Conservation (phyloP, 2,797 vertebrate species). For the Platalea minor region DNA sequence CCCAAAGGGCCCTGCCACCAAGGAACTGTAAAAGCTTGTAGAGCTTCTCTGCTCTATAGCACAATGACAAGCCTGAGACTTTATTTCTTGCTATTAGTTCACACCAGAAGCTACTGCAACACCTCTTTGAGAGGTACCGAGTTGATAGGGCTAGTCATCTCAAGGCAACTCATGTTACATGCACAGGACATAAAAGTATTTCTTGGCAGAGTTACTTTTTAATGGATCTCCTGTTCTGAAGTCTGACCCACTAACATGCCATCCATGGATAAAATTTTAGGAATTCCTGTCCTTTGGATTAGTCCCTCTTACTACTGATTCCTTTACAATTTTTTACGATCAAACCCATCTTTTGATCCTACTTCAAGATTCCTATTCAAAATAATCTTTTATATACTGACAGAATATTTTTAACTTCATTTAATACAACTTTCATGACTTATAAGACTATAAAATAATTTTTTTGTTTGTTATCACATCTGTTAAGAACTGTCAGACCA, state of each 20-base stretch:
- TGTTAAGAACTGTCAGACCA: not conserved
- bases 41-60: not conserved
- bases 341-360: not conserved
- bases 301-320: not conserved
- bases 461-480: not conserved
- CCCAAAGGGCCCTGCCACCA: not conserved
- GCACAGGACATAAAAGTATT: not conserved
- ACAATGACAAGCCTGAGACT: not conserved
- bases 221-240: not conserved
- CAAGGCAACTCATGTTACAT: not conserved
- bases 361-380: not conserved
- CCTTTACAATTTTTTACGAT: not conserved
- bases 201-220: not conserved
- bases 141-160: not conserved
- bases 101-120: not conserved
- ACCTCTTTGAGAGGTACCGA: not conserved
- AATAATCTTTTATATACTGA: not conserved
- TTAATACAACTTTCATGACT: not conserved
- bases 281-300: not conserved
- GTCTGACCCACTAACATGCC: not conserved
- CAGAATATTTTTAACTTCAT: not conserved
- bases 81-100: not conserved
- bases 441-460: not conserved
- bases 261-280: not conserved
- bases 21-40: not conserved